Percentiles rank a stretch among this genome's conserved stretches.
These are phyloP conservation scores for Dendrophyllia cribrosa DNA, from an alignment of 64 coral and sea anemone species.

Conservation along the genomic window DNA sequence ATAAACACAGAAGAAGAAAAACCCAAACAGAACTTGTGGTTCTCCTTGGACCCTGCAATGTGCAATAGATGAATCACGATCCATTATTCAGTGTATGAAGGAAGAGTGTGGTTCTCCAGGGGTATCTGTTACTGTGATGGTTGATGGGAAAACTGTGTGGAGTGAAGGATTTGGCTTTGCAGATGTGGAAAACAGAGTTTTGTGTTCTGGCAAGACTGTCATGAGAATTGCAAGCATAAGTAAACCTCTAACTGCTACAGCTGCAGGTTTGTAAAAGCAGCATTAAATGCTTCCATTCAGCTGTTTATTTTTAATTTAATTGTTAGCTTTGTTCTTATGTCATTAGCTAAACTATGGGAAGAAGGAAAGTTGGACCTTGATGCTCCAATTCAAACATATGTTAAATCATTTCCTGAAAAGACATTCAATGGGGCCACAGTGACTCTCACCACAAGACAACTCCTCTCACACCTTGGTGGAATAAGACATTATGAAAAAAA, in stretches of 20 bases:
- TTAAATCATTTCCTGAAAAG: constrained; percentile 88
- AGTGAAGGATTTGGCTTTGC: constrained; percentile 95
- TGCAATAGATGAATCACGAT: constrained; percentile 70
- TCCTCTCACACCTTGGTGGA: constrained; percentile 91
- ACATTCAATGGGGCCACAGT: constrained; percentile 52
- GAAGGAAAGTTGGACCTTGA: constrained; percentile 89
- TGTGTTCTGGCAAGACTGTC: constrained; percentile 81
- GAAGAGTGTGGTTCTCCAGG: constrained; percentile 92
- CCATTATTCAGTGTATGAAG: constrained; percentile 68
- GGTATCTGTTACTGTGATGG: constrained; percentile 73
- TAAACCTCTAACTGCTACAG: constrained; percentile 89
- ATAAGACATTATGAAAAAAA: constrained; percentile 84
- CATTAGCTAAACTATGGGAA: constrained; percentile 82
- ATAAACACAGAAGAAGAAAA: neutral
- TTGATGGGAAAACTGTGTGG: constrained; percentile 91
- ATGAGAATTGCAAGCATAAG: constrained; percentile 99
- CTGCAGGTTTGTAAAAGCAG: constrained; percentile 67
- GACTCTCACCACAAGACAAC: constrained; percentile 88
- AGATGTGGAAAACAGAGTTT: constrained; percentile 93
- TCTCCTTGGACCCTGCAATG: constrained; percentile 29
- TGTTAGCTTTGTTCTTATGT: neutral
- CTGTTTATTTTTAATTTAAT: too few relatives aligned
- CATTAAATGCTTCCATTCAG: too few relatives aligned
- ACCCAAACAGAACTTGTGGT: neutral
- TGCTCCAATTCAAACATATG: constrained; percentile 92